Conservation (phyloP, 1,140 invertebrate species). For the Oryzaephilus surinamensis region DNA sequence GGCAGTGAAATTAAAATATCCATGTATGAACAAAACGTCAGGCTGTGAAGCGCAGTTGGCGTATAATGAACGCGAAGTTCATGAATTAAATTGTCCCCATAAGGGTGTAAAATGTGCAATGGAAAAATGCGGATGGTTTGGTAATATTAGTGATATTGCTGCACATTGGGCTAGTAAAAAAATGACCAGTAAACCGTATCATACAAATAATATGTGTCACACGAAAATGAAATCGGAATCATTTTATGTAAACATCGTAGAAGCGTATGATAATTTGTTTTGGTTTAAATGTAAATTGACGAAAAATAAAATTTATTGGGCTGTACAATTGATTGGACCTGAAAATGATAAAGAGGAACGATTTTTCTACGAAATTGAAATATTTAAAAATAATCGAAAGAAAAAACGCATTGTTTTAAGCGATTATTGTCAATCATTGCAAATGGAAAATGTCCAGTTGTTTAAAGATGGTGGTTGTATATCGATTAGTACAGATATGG, state of each 20-base stretch:
- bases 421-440: slow-evolving; percentile 14
- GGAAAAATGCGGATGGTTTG: slow-evolving; percentile 12
- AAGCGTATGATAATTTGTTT: slow-evolving; percentile 12
- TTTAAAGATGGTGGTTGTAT: slow-evolving; percentile 6
- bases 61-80: slow-evolving; percentile 9
- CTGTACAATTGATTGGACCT: slow-evolving; percentile 12
- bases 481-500: slow-evolving; percentile 3
- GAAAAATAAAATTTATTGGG: slow-evolving; percentile 11
- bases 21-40: slow-evolving; percentile 10
- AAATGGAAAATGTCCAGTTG: slow-evolving; percentile 9
- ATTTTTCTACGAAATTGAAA: slow-evolving; percentile 15
- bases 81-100: slow-evolving; percentile 10
- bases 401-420: slow-evolving; percentile 7
- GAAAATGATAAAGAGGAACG: slow-evolving; percentile 3
- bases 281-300: slow-evolving; percentile 16
- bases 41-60: slow-evolving; percentile 10
- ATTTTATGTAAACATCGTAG: slow-evolving; percentile 11
- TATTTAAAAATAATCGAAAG: slow-evolving; percentile 11
- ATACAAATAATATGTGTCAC: slow-evolving; percentile 13
- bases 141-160: slow-evolving; percentile 9
- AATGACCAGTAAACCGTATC: slow-evolving; percentile 12
- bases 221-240: slow-evolving; percentile 14
- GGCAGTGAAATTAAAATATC: slow-evolving; percentile 14
- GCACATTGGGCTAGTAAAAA: slow-evolving; percentile 16
- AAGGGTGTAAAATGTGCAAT: slow-evolving; percentile 13